Conservation (phyloP, 2,888 invertebrate genomes). For the Nomada lathburiana region DNA sequence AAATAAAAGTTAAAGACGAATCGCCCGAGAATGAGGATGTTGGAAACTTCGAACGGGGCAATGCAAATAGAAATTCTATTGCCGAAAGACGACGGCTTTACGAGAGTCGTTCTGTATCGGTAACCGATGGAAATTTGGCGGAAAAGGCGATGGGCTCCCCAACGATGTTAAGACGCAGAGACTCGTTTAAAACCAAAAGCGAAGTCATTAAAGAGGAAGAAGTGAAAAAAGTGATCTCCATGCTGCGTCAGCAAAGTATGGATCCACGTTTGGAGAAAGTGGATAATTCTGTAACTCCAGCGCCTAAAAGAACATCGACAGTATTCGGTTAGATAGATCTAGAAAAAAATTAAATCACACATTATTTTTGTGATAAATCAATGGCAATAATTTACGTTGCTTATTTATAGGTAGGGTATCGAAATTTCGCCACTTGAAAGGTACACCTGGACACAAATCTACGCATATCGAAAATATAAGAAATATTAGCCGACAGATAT, state of each 20-base stretch:
- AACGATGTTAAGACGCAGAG: constrained; percentile 90
- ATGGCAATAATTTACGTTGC: constrained; percentile 19
- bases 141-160: constrained; percentile 87
- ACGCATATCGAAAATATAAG: constrained; percentile 96
- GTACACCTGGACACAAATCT: constrained; percentile 95
- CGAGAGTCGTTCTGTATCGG: constrained; percentile 90
- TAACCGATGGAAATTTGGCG: constrained; percentile 88
- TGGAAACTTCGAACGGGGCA: constrained; percentile 86
- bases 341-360: not conserved
- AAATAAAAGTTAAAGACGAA: constrained; percentile 85
- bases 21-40: constrained; percentile 86
- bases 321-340: constrained; percentile 88
- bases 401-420: constrained; percentile 90
- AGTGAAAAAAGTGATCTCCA: constrained; percentile 84
- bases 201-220: constrained; percentile 85
- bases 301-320: constrained; percentile 93
- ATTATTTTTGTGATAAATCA: constrained; percentile 6
- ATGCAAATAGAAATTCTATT: constrained; percentile 89
- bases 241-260: constrained; percentile 85
- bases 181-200: constrained; percentile 89
- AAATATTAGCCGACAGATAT: constrained; percentile 95
- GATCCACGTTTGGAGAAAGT: constrained; percentile 84
- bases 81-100: constrained; percentile 92
- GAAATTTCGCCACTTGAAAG: constrained; percentile 96
- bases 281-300: constrained; percentile 85